Evolutionary conservation across 2,888 invertebrate species (phyloP).

Genomic region (Neocrepidodera transversa): DNA sequence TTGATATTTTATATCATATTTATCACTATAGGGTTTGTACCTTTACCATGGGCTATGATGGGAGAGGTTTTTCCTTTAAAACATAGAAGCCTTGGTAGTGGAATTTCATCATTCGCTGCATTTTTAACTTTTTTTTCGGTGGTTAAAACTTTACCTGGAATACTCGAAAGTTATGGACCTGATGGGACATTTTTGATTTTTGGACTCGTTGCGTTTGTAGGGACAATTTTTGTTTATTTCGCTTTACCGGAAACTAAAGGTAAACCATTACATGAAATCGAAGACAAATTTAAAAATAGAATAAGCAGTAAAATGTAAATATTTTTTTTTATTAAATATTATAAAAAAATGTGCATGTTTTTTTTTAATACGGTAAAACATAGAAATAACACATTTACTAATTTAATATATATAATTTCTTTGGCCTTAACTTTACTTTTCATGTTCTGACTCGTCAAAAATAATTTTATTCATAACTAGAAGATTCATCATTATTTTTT

Average conservation of each 20-base stretch:
- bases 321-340: not conserved
- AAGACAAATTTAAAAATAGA: slow-evolving; percentile 63
- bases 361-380: no score
- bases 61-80: slow-evolving; percentile 72
- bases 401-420: no score
- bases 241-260: slow-evolving; percentile 75
- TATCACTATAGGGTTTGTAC: slow-evolving; percentile 62
- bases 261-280: slow-evolving; percentile 72
- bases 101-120: slow-evolving; percentile 70
- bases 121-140: slow-evolving; percentile 71
- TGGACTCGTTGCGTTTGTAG: slow-evolving; percentile 66
- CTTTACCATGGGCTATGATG: slow-evolving; percentile 76
- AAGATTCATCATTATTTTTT: no score
- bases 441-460: no score
- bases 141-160: slow-evolving; percentile 71
- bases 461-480: no score
- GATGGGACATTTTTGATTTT: slow-evolving; percentile 70
- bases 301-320: not conserved
- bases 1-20: slow-evolving; percentile 67
- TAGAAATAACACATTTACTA: no score
- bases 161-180: slow-evolving; percentile 66
- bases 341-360: not conserved
- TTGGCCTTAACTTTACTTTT: no score
- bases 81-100: slow-evolving; percentile 69
- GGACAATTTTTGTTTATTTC: slow-evolving; percentile 66